Base-by-base conservation (phyloP, 1,140 invertebrate genomes). In the Trichogramma pretiosum region DNA sequence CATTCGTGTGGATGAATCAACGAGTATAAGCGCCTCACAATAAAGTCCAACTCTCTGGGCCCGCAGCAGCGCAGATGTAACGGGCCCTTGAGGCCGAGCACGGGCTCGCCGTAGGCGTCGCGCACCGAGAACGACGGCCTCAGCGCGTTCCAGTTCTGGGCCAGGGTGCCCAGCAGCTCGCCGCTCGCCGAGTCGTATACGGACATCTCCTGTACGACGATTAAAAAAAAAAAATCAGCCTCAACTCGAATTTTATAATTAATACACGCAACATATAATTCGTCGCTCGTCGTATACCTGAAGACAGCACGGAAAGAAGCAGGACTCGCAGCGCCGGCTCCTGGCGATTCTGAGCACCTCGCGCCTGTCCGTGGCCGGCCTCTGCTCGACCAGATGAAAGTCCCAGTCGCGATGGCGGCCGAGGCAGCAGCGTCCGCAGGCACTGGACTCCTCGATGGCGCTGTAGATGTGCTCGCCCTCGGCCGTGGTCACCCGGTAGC, bases 61-160 rank as follows among this genome's bases (percentile, higher is more conserved):
- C 87, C 86, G 69, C 87, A 92, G 9, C 87, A 86, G 69, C 87
- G 92, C 58, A 78, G 84, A 1, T 84, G 90, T 32, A 88, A 65
- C 0, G 92, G 90, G 5, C 91, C 92, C 65, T 89, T 83, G 55
- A 96, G 87, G 48, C 74, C 75, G 5, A 95, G 68, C 2, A 93
- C 82, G 0, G 79, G 80, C 40, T 90, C 80, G 18, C 84, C 88
- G 8, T 76, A 62, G 3, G 81, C 77, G 67, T 94, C 83, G 54
- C 86, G 80, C 35, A 96, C 77, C n/a, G 74, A 73, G 61, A 88
- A 94, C 28, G 77, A 77, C 2, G 91, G 89, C 33, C 75, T 77
- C 58, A 80, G 84, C 32, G 90, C 72, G 42, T 80, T 87, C 88
- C 89, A 94, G 48, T 90, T 80, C 74, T 96, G 89, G 49, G 84